Evolutionary conservation across 2,113 vertebrate species (phyloP).

Genomic region (Channa maculata): DNA sequence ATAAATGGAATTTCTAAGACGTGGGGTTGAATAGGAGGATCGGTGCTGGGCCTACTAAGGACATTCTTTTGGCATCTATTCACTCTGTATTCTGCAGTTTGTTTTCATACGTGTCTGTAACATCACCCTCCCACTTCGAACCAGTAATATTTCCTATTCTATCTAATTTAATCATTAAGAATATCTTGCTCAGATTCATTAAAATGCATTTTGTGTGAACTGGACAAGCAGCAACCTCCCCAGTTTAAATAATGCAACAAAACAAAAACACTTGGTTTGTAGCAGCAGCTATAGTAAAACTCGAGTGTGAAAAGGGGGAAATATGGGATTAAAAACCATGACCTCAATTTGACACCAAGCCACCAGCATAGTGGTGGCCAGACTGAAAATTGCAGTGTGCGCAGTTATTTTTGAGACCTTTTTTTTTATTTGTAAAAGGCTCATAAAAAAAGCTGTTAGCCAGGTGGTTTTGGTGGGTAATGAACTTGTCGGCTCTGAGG

Average conservation of each 20-base stretch:
- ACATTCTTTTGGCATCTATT: neutral
- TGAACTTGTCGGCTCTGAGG: slow-evolving; percentile 79
- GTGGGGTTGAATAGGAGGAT: too few relatives aligned
- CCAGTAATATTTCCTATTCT: slow-evolving; percentile 19
- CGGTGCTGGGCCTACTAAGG: too few relatives aligned
- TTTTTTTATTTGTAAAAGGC: slow-evolving; percentile 50
- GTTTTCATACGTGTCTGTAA: neutral
- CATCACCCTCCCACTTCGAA: neutral
- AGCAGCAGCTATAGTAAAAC: slow-evolving; percentile 38
- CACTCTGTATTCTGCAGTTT: neutral
- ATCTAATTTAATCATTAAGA: slow-evolving; percentile 41
- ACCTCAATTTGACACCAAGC: slow-evolving; percentile 64
- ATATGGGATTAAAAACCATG: slow-evolving; percentile 58
- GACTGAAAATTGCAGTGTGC: slow-evolving; percentile 59
- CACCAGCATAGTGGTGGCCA: slow-evolving; percentile 36
- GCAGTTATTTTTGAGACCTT: slow-evolving; percentile 72
- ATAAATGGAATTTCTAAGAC: too few relatives aligned
- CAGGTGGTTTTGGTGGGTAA: slow-evolving; percentile 75
- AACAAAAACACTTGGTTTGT: slow-evolving; percentile 35
- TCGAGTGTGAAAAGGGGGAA: slow-evolving; percentile 21
- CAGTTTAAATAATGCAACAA: slow-evolving; percentile 47
- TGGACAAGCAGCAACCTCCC: slow-evolving; percentile 25
- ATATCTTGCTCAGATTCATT: slow-evolving; percentile 27
- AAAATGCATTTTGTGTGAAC: slow-evolving; percentile 57
- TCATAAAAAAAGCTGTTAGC: slow-evolving; percentile 74